Base-by-base conservation (phyloP, 1,140 invertebrate genomes). In the Macrocentrus cingulum region DNA sequence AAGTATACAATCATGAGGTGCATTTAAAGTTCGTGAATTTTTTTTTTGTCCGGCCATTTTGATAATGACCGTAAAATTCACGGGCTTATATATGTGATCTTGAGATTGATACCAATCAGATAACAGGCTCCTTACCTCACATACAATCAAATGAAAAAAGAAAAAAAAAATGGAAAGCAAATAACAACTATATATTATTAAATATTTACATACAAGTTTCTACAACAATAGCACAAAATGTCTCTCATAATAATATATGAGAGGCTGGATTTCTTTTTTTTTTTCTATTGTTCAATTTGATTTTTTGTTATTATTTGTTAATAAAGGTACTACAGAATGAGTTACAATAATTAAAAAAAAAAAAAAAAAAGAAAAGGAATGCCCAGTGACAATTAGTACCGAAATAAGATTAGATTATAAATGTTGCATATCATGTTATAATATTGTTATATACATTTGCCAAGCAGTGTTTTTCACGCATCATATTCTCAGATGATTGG, bases 341-440 rank as follows among this genome's bases (percentile, higher is more conserved):
- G 62, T 73, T 70, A 69, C 64, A 68, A 69, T 70, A 70, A 59
- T 20, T 53, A 25, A 49, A 53, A 20, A 25, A 13, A 32, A 37
- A 25, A 19, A 16, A 37, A 3, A 39, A 48, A 56, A 23, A 19
- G 29, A 62, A 65, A 76, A 29, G 71, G 66, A 67, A 79, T 79
- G 76, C 77, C 77, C 77, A 80, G 66, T 66, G 66, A 76, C 69
- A 74, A 73, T 69, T 75, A 69, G 69, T 77, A 77, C 68, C 66
- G 68, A 70, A 67, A 73, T 78, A 80, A 74, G 74, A 67, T 78
- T 78, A 78, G 76, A 76, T 77, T 76, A 77, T 77, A 79, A 80
- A 79, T 79, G 75, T 79, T 79, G 75, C 76, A 80, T 79, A 79
- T 79, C 77, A 80, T 79, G 74, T 77, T 77, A 76, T 74, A 62